Evolutionary conservation across 2,113 vertebrate genomes (phyloP).

Genomic region (Dendropsophus ebraccatus): DNA sequence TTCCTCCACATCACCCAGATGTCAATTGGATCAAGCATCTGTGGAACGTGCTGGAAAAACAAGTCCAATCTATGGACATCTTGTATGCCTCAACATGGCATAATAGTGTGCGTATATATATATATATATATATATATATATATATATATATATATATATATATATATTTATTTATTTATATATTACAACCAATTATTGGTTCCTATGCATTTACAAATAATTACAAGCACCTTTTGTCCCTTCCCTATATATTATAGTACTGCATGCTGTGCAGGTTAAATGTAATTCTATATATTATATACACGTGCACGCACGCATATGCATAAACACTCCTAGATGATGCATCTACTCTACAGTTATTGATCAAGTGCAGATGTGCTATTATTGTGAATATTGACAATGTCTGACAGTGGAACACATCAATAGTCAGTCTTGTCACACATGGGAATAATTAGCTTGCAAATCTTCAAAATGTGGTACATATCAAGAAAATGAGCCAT

Average conservation of each 20-base stretch:
- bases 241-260: background rate
- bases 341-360: slow-evolving; percentile 55
- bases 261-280: background rate
- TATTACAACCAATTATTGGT: no score
- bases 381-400: slow-evolving; percentile 60
- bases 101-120: background rate
- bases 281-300: background rate
- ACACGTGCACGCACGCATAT: background rate
- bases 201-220: background rate
- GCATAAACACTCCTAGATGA: slow-evolving; percentile 23
- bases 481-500: slow-evolving; percentile 50
- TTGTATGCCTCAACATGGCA: no score
- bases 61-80: no score
- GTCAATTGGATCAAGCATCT: no score
- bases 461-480: slow-evolving; percentile 53
- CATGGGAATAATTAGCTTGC: slow-evolving; percentile 59
- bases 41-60: no score
- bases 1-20: no score
- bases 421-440: slow-evolving; percentile 57
- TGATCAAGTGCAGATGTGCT: slow-evolving; percentile 57
- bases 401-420: slow-evolving; percentile 55
- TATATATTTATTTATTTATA: background rate
- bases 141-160: background rate
- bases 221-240: background rate
- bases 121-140: background rate